These are phyloP conservation scores for Diabrotica balteata DNA, from an alignment of 2,888 invertebrate genomes.

Conservation along the genomic window DNA sequence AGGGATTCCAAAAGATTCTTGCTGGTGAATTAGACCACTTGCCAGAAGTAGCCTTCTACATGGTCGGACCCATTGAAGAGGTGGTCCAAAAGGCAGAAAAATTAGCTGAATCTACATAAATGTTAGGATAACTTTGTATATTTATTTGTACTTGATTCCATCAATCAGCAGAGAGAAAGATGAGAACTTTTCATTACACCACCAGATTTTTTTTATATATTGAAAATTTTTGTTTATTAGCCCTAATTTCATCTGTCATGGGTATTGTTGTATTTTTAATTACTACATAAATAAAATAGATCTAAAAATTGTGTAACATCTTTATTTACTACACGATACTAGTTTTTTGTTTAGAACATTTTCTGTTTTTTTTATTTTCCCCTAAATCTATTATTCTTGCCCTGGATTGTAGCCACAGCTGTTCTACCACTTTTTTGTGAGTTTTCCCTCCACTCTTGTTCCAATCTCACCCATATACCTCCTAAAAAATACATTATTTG, in stretches of 20 bases:
- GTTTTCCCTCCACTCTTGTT: conserved; percentile 78
- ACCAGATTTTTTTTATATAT: conserved; percentile 36
- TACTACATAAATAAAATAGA: conserved; percentile 39
- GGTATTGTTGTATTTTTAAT: conserved; percentile 48
- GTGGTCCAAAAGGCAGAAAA: conserved; percentile 83
- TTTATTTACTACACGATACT: conserved; percentile 1
- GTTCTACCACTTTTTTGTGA: conserved; percentile 27
- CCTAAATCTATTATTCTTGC: conserved; percentile 1
- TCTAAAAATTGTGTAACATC: conserved; percentile 2
- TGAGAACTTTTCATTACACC: conserved; percentile 19
- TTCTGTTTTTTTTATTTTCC: conserved; percentile 24
- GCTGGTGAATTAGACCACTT: conserved; percentile 94
- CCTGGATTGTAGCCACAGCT: conserved; percentile 17
- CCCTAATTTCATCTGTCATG: conserved; percentile 27
- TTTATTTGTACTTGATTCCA: conserved; percentile 25
- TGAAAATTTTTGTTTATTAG: conserved; percentile 34
- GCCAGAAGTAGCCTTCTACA: conserved; percentile 98
- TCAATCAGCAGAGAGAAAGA: conserved; percentile 10
- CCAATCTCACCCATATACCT: conserved; percentile 77
- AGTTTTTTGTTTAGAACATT: not conserved
- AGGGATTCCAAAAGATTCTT: conserved; percentile 83
- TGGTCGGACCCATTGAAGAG: conserved; percentile 98
- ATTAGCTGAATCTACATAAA: conserved; percentile 64
- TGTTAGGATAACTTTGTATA: conserved; percentile 19
- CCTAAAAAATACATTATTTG: too few relatives aligned